Percentiles rank a stretch among this genome's conserved stretches.
phyloP scores from a whole-genome alignment of 2,888 invertebrate species.

The Achlya flavicornis region DNA sequence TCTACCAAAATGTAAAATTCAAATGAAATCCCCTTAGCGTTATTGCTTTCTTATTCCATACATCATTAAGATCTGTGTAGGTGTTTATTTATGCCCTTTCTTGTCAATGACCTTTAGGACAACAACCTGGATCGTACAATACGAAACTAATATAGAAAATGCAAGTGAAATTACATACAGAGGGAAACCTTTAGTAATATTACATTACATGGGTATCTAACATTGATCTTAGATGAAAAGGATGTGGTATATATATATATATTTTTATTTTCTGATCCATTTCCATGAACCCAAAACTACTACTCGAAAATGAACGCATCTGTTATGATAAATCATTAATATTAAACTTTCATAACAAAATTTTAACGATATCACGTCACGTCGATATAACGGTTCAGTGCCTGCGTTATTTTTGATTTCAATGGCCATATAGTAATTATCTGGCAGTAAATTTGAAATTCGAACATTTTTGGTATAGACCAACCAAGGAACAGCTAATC shows the following conservation, averaged over 20 bases:
- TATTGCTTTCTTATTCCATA: background rate
- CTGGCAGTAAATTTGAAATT: no score
- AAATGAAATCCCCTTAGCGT: background rate
- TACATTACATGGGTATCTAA: constrained; percentile 25
- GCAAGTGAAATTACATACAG: constrained; percentile 64
- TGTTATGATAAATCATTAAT: no score
- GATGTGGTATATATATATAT: background rate
- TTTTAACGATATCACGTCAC: no score
- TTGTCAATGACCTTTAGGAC: background rate
- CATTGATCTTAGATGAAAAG: constrained; percentile 29
- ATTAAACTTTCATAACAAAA: no score
- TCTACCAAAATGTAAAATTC: background rate
- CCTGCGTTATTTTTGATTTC: no score
- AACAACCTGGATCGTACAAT: background rate
- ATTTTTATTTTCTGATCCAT: no score
- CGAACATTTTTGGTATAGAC: no score
- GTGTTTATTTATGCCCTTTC: background rate
- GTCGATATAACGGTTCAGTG: no score
- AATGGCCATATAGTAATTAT: no score
- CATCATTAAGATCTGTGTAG: background rate
- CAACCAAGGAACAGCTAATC: no score
- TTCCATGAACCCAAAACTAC: no score
- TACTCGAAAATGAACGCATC: no score
- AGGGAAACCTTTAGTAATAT: constrained; percentile 46
- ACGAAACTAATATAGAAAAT: constrained; percentile 49